phyloP scores from a whole-genome alignment of 2,113 vertebrate species.

The Sceloporus tristichus region DNA sequence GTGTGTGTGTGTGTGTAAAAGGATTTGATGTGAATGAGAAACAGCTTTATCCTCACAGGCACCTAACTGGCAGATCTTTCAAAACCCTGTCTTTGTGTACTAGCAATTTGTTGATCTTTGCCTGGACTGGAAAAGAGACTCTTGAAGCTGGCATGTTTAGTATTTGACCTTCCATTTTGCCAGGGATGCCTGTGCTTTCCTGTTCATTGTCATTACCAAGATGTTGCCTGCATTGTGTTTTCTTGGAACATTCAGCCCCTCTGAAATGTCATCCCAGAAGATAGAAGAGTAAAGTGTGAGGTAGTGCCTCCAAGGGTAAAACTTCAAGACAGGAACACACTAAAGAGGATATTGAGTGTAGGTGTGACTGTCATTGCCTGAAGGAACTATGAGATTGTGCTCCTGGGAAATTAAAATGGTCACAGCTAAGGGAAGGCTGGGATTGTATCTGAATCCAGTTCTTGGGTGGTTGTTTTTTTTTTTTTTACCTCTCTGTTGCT shows the following conservation, averaged over 20 bases:
- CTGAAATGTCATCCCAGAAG: fast-evolving
- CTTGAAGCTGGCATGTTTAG: fast-evolving
- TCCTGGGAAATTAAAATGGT: not conserved
- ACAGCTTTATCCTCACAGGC: constrained; percentile 52
- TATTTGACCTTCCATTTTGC: not conserved
- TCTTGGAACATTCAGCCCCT: fast-evolving
- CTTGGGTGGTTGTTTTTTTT: not conserved
- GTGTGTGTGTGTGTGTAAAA: constrained; percentile 38
- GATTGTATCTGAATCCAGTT: not conserved
- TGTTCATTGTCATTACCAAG: constrained; percentile 1
- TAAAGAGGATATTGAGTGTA: fast-evolving
- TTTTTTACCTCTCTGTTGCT: not conserved
- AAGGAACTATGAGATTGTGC: no score
- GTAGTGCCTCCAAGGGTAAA: not conserved
- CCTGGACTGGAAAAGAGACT: fast-evolving
- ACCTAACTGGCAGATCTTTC: constrained; percentile 51
- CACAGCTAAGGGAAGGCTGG: no score
- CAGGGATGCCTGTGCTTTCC: constrained; percentile 4
- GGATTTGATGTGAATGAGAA: constrained; percentile 53
- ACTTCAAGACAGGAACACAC: fast-evolving
- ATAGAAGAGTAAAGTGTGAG: not conserved
- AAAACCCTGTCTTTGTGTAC: constrained; percentile 36
- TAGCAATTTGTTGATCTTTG: constrained; percentile 11
- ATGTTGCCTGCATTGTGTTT: not conserved
- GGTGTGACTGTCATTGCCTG: not conserved